A percentile compares a stretch with the other conserved stretches of the same genome.
These are phyloP conservation scores for Psittacara wagleri DNA, from an alignment of 2,113 vertebrate species.

Conservation along the genomic window DNA sequence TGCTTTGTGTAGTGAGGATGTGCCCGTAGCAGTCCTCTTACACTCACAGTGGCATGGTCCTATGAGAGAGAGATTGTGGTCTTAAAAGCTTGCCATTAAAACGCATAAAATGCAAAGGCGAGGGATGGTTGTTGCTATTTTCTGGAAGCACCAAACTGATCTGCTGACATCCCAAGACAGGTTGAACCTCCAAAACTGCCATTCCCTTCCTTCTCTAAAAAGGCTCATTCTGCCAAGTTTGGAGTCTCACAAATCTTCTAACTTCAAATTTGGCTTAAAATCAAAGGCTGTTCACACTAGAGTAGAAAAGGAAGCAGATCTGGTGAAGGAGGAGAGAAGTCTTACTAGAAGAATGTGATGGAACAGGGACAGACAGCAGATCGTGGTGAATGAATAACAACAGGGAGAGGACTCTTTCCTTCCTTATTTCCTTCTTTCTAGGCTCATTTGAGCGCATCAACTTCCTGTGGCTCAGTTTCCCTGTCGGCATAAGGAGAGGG, in stretches of 20 bases:
- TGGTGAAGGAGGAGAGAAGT: neutral
- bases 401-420: neutral
- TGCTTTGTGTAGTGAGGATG: rapidly evolving
- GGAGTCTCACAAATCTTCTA: neutral
- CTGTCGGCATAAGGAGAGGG: neutral
- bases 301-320: neutral
- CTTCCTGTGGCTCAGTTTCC: neutral
- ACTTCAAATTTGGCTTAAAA: neutral
- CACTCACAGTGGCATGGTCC: neutral
- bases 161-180: neutral
- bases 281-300: neutral
- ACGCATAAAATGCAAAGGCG: too few species aligned
- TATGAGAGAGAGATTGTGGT: neutral
- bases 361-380: neutral
- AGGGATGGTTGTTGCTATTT: neutral
- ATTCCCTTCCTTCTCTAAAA: neutral
- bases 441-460: neutral
- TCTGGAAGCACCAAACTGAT: neutral
- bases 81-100: neutral
- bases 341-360: neutral
- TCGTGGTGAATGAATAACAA: rapidly evolving
- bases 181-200: neutral
- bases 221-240: neutral
- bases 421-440: neutral
- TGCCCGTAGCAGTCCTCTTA: neutral